phyloP scores from a whole-genome alignment of 64 coral and sea anemone genomes.

The Stichodactyla mertensii region DNA sequence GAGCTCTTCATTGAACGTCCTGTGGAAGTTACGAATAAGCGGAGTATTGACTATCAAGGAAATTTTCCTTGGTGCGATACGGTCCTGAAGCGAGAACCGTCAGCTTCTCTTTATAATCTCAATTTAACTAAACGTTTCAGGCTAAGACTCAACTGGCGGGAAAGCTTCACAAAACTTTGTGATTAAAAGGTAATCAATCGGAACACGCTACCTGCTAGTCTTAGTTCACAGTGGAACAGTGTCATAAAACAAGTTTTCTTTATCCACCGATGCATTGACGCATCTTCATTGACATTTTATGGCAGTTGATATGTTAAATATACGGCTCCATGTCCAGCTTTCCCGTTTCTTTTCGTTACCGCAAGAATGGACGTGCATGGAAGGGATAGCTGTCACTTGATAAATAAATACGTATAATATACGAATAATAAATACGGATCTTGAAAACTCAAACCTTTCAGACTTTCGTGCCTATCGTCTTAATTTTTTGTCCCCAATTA shows the following conservation, averaged over 20 bases:
- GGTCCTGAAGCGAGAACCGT: slow-evolving; percentile 15
- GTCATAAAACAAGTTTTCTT: slow-evolving; percentile 16
- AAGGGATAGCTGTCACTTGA: slow-evolving; percentile 11
- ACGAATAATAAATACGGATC: neutral
- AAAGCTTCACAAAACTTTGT: slow-evolving; percentile 21
- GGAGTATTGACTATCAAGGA: neutral
- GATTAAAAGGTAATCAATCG: slow-evolving; percentile 18
- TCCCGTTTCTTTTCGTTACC: slow-evolving; percentile 3
- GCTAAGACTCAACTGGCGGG: slow-evolving; percentile 7
- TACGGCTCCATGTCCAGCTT: slow-evolving; percentile 5
- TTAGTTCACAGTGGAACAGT: slow-evolving; percentile 19
- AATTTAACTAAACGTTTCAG: slow-evolving; percentile 27
- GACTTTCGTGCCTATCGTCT: slow-evolving; percentile 15
- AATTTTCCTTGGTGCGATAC: slow-evolving; percentile 12
- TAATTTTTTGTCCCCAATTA: too few relatives aligned
- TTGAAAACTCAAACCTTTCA: slow-evolving; percentile 28
- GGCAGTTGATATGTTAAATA: slow-evolving; percentile 1
- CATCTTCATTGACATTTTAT: slow-evolving; percentile 18
- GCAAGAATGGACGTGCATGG: slow-evolving; percentile 5
- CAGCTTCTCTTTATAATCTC: neutral
- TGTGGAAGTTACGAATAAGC: slow-evolving; percentile 15
- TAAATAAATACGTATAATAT: too few relatives aligned
- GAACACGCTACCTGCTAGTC: slow-evolving; percentile 26
- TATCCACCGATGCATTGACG: slow-evolving; percentile 9
- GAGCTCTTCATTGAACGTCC: slow-evolving; percentile 11